Evolutionary conservation across 2,888 invertebrate genomes (phyloP).

Genomic region (Callyntrura sp.): DNA sequence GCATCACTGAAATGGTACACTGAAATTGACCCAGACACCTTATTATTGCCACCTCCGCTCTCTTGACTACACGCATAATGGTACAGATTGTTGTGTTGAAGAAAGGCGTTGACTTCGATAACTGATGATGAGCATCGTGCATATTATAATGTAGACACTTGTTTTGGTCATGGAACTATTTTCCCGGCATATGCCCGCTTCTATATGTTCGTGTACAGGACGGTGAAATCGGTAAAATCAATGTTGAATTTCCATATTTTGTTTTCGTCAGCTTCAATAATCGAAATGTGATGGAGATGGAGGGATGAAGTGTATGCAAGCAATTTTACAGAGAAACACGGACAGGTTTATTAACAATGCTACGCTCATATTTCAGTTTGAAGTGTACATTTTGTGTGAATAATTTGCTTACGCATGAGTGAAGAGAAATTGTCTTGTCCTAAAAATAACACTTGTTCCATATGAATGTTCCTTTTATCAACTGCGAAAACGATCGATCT

Average conservation of each 20-base stretch:
- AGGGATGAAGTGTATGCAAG: background rate
- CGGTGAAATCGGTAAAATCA: too few relatives aligned
- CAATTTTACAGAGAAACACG: background rate
- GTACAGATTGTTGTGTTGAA: too few relatives aligned
- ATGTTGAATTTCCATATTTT: background rate
- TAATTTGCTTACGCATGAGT: conserved; percentile 75
- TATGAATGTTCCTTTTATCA: background rate
- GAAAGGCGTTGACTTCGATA: too few relatives aligned
- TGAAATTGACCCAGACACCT: too few relatives aligned
- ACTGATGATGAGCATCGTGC: too few relatives aligned
- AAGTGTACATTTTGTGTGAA: conserved; percentile 57
- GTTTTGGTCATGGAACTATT: background rate
- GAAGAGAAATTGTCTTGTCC: conserved; percentile 77
- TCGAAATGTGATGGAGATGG: conserved; percentile 23
- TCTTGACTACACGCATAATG: too few relatives aligned
- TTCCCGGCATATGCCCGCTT: too few relatives aligned
- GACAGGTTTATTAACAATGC: background rate
- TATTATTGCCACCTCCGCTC: too few relatives aligned
- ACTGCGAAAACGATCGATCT: background rate
- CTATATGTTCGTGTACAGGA: too few relatives aligned
- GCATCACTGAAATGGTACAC: too few relatives aligned
- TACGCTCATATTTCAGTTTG: background rate
- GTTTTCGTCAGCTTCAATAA: background rate
- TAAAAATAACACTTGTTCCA: conserved; percentile 70
- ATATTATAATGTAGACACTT: background rate